Conservation (phyloP, 2,113 vertebrate species). For the Paracanthobrama guichenoti region DNA sequence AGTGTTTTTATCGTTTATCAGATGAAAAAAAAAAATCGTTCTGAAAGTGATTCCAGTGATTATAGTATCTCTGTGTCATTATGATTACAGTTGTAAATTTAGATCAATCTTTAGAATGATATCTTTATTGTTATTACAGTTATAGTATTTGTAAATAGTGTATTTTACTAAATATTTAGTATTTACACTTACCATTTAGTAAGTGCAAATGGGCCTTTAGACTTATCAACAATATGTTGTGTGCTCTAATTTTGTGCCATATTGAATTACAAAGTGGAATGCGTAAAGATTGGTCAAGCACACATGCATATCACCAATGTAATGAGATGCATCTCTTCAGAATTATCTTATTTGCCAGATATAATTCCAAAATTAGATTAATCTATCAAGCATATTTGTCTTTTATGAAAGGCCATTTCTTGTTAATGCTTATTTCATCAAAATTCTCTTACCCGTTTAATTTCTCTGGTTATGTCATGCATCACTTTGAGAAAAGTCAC, state of each 20-base stretch:
- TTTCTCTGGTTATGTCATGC: background rate
- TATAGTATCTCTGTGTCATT: too few species aligned
- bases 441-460: background rate
- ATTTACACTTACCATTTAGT: too few species aligned
- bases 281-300: background rate
- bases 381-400: conserved; percentile 9
- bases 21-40: too few species aligned
- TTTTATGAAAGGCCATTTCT: conserved; percentile 12
- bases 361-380: background rate
- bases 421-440: background rate
- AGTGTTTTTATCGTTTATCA: too few species aligned
- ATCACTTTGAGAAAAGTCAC: background rate
- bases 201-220: too few species aligned
- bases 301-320: background rate
- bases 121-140: too few species aligned
- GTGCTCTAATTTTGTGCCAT: background rate
- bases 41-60: too few species aligned
- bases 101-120: too few species aligned
- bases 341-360: background rate
- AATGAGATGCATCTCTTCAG: conserved; percentile 3
- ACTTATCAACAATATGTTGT: background rate
- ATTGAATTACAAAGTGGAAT: conserved; percentile 8
- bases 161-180: too few species aligned
- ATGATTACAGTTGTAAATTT: too few species aligned
- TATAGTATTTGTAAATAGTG: too few species aligned